Base-by-base conservation (phyloP, 2,888 invertebrate genomes). In the Ryuthela nishihirai region DNA sequence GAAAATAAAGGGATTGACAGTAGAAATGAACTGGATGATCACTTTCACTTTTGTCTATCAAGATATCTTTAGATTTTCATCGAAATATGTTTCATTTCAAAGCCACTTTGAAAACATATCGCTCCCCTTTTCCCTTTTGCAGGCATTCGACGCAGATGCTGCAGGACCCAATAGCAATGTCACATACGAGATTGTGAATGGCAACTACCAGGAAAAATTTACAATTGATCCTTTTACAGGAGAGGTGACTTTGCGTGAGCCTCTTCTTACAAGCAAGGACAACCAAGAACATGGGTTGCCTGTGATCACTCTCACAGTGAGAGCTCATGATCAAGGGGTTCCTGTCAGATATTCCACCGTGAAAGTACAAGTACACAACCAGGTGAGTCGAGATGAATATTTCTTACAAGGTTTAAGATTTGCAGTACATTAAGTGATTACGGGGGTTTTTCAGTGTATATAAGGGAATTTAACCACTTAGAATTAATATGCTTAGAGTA, bases 141-240 rank as follows among this genome's bases (percentile, higher is more conserved):
- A 78, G 78, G 94, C 94, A 43, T 79, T 80, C 12, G 76, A 76
- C 56, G 59, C 47, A 0, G 76, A 76, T 66, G 67, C 71, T 4
- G 65, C 70, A 2, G 70, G 68, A 7, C 65, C 72, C 2, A 76
- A 76, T 64, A 73, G 75, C 17, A 50, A 67, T 26, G 61, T 76
- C 42, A 64, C 67, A 5, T 74, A 74, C 62, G 67, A 67, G 9
- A 72, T 76, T 20, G 61, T 67, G 26, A 59, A 54, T 4, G 63
- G 67, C 1, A 74, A 74, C 18, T 65, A 68, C 15, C 69, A 69
- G 29, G 73, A 72, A 29, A 70, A 71, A 48, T 76, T 76, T 64
- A 26, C 24, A 3, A 65, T 74, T 12, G 62, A 70, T 54, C 69
- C 72, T 36, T 42, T 40, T 0, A 65, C 67, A 4, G 75, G 75